Evolutionary conservation across 2,113 vertebrate genomes (phyloP).

Genomic region (Haemorhous mexicanus): DNA sequence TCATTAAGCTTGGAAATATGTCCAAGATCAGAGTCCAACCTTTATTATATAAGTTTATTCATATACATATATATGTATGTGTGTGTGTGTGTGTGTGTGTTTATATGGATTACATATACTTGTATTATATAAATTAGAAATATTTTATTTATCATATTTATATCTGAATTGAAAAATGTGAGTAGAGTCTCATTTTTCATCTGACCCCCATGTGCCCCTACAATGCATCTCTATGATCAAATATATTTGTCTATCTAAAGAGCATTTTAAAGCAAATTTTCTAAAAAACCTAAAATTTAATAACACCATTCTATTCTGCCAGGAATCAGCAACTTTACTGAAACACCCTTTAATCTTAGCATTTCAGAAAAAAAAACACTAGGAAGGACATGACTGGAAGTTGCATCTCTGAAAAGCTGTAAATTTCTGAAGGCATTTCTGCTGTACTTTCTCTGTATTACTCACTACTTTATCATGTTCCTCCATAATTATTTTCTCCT

Average conservation of each 20-base stretch:
- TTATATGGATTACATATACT: neutral
- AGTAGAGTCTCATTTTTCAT: neutral
- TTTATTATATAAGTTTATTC: too few relatives aligned
- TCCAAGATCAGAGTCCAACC: neutral
- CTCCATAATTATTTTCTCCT: neutral
- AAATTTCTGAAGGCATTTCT: neutral
- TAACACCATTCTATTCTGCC: neutral
- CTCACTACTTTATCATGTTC: neutral
- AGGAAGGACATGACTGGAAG: neutral
- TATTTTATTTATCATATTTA: neutral
- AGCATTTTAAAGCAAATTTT: neutral
- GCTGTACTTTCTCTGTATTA: neutral
- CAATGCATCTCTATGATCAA: neutral
- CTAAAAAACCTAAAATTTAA: neutral
- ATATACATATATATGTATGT: neutral
- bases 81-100: neutral
- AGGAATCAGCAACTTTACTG: neutral
- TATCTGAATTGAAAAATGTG: neutral
- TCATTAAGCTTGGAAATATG: neutral
- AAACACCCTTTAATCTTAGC: neutral
- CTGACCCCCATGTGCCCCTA: fast-evolving
- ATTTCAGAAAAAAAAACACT: neutral
- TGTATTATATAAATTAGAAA: neutral
- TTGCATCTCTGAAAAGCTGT: neutral
- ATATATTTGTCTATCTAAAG: neutral